These are phyloP conservation scores for Acipenser transmontanus DNA, from an alignment of 2,797 vertebrate species.

Conservation along the genomic window DNA sequence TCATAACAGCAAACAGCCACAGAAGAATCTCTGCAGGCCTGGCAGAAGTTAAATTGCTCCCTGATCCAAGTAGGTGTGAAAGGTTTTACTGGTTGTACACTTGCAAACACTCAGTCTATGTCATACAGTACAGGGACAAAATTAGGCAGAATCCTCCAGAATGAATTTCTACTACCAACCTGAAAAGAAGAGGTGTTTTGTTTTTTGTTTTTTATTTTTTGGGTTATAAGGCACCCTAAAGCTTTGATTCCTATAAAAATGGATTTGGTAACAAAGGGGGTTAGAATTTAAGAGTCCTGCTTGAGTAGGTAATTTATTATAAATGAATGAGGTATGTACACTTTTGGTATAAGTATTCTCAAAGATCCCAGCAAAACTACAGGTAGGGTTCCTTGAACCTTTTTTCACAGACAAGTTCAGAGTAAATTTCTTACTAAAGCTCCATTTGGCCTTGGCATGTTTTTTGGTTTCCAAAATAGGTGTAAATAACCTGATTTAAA, in stretches of 20 bases:
- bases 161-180: too few relatives aligned
- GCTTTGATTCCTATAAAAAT: background rate
- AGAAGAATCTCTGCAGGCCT: background rate
- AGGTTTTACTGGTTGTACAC: background rate
- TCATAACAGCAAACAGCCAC: too few relatives aligned
- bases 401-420: background rate
- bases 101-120: background rate
- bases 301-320: conserved; percentile 14
- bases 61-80: background rate
- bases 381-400: background rate
- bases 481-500: too few relatives aligned
- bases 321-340: background rate
- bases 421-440: background rate
- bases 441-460: too few relatives aligned
- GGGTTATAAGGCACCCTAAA: background rate
- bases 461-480: too few relatives aligned
- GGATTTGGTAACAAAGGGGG: background rate
- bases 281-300: background rate
- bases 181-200: background rate
- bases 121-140: too few relatives aligned
- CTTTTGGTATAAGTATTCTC: background rate
- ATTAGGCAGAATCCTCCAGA: too few relatives aligned
- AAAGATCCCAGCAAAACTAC: background rate
- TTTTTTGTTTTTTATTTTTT: background rate
- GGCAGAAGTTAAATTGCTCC: background rate